These are phyloP conservation scores for Heliangelus exortis DNA, from an alignment of 2,797 vertebrate species.

Conservation along the genomic window DNA sequence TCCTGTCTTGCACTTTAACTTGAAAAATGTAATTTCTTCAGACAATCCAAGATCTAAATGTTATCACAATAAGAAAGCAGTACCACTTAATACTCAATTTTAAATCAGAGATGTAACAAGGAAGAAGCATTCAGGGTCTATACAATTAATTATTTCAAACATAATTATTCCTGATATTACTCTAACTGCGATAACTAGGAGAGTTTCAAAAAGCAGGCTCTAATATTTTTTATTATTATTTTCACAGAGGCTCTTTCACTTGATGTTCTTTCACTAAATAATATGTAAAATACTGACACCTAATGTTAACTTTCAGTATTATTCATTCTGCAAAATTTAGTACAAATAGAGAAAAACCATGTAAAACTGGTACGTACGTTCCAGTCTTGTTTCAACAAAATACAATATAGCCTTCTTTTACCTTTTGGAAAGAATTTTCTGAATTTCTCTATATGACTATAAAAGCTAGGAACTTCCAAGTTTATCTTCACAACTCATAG, in stretches of 20 bases:
- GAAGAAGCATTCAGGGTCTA: not conserved
- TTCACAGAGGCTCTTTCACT: slow-evolving; percentile 8
- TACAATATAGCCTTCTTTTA: not conserved
- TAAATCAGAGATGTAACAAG: slow-evolving; percentile 38
- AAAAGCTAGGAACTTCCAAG: not conserved
- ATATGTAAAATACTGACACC: slow-evolving; percentile 82
- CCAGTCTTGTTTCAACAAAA: not conserved
- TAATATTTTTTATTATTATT: not conserved
- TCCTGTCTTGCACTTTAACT: not conserved
- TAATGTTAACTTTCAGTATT: slow-evolving; percentile 81
- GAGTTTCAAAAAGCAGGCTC: slow-evolving; percentile 41
- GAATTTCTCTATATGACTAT: not conserved
- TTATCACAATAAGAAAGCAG: slow-evolving; percentile 2
- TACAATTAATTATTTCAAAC: slow-evolving; percentile 48
- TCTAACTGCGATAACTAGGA: slow-evolving; percentile 3
- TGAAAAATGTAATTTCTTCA: slow-evolving; percentile 46
- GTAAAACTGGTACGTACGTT: not conserved
- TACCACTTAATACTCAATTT: slow-evolving; percentile 44
- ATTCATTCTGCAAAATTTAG: slow-evolving; percentile 52
- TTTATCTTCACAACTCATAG: not conserved
- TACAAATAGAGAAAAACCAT: not conserved
- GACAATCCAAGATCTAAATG: not conserved
- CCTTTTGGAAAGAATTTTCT: not conserved
- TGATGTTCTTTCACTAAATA: slow-evolving; percentile 67
- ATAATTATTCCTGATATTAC: slow-evolving; percentile 45